These are phyloP conservation scores for Crotalus helleri DNA, from an alignment of 2,113 vertebrate species.

Conservation along the genomic window DNA sequence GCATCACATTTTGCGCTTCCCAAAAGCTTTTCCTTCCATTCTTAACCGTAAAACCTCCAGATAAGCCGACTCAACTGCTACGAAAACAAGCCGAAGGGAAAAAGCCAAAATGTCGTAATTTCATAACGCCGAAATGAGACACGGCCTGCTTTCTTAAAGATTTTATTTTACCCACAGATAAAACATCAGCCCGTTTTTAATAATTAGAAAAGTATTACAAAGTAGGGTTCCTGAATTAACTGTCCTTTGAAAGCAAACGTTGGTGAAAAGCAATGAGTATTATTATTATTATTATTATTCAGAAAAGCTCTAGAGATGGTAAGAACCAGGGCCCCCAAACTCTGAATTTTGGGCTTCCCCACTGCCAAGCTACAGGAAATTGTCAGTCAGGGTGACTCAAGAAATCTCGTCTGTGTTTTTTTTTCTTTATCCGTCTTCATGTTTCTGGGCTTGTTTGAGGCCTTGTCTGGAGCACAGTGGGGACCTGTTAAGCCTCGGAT, in stretches of 20 bases:
- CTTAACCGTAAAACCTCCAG: not conserved
- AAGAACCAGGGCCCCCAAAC: not conserved
- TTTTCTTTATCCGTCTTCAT: not conserved
- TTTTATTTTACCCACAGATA: not conserved
- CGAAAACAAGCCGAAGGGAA: not conserved
- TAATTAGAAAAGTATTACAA: no score
- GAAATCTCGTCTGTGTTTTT: not conserved
- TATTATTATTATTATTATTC: not conserved
- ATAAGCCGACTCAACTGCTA: not conserved
- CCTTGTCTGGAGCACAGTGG: not conserved
- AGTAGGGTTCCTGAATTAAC: not conserved
- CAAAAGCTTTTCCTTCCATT: not conserved
- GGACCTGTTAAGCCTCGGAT: not conserved
- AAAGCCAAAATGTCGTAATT: not conserved
- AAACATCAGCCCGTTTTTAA: not conserved
- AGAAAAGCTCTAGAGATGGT: not conserved
- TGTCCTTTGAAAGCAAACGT: not conserved
- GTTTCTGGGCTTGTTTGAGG: not conserved
- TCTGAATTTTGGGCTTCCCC: not conserved
- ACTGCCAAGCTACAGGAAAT: not conserved
- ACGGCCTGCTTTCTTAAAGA: not conserved
- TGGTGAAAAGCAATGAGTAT: not conserved
- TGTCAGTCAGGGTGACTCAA: not conserved
- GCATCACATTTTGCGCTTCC: not conserved
- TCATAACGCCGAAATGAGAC: not conserved